Percentiles rank a stretch among this genome's conserved stretches.
phyloP scores from a whole-genome alignment of 2,113 vertebrate species.

The Synodontis membranacea region DNA sequence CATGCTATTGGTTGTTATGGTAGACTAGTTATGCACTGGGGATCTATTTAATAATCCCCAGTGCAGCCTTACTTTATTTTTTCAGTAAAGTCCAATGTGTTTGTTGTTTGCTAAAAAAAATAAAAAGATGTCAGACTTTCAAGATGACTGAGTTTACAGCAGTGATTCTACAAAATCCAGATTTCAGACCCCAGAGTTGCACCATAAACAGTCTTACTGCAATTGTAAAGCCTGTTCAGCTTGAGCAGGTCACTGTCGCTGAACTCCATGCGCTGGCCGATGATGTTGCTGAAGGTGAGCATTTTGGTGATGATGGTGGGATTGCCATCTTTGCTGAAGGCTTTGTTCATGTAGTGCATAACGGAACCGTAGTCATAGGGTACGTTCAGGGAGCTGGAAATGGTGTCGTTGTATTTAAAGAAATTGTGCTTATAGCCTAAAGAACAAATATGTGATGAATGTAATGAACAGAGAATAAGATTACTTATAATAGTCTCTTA shows the following conservation, averaged over 20 bases:
- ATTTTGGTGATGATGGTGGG: constrained; percentile 90
- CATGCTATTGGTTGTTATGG: neutral
- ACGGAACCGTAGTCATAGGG: constrained; percentile 89
- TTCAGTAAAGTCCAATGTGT: neutral
- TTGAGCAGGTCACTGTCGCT: constrained; percentile 87
- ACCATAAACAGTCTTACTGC: constrained; percentile 73
- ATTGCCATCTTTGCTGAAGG: constrained; percentile 80
- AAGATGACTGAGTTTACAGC: neutral
- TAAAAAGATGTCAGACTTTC: too few species aligned
- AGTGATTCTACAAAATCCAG: neutral
- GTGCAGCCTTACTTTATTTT: too few species aligned
- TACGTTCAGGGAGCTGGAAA: constrained; percentile 77
- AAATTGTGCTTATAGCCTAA: constrained; percentile 83
- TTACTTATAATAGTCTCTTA: neutral
- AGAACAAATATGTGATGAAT: neutral
- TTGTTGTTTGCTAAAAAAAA: neutral
- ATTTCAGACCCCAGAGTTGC: neutral
- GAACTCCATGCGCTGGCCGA: constrained; percentile 94
- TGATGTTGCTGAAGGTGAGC: constrained; percentile 82
- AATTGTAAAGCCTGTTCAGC: constrained; percentile 85
- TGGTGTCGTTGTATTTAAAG: constrained; percentile 71
- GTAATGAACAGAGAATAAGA: neutral
- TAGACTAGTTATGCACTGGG: neutral
- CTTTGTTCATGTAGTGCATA: constrained; percentile 89
- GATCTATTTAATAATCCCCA: neutral